phyloP scores from a whole-genome alignment of 2,113 vertebrate genomes.

The Cacatua alba region DNA sequence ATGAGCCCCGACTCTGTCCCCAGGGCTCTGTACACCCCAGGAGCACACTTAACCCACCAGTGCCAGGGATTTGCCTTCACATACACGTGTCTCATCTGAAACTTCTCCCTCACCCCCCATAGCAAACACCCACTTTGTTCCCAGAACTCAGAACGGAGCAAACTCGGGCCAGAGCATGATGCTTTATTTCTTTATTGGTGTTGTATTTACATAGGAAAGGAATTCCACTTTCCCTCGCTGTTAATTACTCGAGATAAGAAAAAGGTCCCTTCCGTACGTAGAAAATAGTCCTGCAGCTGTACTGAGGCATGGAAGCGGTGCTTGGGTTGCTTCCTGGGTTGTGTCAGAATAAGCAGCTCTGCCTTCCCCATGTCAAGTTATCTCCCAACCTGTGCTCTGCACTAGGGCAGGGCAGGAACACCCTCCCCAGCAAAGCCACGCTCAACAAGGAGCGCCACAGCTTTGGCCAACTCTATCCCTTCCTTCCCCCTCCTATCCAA shows the following conservation, averaged over 20 bases:
- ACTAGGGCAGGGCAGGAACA: background rate
- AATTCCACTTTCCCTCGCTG: constrained; percentile 29
- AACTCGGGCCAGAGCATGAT: background rate
- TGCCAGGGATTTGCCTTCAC: background rate
- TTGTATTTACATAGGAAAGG: constrained; percentile 64
- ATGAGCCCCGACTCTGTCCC: background rate
- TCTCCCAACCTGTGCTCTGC: background rate
- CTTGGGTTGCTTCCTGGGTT: background rate
- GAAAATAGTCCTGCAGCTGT: background rate
- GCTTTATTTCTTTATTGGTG: constrained; percentile 55
- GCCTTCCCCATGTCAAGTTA: background rate
- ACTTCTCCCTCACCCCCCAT: too few relatives aligned
- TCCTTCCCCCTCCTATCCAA: background rate
- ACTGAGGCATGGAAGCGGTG: background rate
- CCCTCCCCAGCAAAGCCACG: background rate
- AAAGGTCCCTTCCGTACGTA: background rate
- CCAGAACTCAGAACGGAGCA: background rate
- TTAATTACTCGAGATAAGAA: constrained; percentile 6
- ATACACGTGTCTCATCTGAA: background rate
- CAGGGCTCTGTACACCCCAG: background rate
- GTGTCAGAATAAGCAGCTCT: constrained; percentile 49
- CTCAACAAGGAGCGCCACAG: background rate
- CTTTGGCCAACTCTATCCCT: background rate
- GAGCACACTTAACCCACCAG: background rate
- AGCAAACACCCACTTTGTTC: background rate